Percentiles rank a stretch among this genome's conserved stretches.
Evolutionary conservation across 2,888 invertebrate genomes (phyloP).

Genomic region (Acrobeloides nanus): DNA sequence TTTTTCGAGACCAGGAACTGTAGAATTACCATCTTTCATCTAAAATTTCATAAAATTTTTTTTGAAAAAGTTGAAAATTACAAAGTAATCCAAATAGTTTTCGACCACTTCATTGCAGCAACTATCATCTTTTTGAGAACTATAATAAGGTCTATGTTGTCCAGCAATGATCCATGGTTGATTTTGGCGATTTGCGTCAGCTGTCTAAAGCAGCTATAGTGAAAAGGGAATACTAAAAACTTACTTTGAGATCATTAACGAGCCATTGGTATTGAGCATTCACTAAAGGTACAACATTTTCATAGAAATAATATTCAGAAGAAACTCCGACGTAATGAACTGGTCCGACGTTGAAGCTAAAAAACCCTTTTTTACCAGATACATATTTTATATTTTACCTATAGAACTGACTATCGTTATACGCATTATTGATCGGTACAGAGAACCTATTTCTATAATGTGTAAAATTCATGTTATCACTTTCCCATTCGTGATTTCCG

Average conservation of each 20-base stretch:
- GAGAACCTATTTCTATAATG: constrained; percentile 82
- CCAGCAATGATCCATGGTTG: constrained; percentile 73
- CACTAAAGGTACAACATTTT: constrained; percentile 11
- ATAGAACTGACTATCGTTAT: too few relatives aligned
- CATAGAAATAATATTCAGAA: constrained; percentile 11
- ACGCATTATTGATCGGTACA: constrained; percentile 70
- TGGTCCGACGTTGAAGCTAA: constrained; percentile 81
- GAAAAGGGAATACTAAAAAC: too few relatives aligned
- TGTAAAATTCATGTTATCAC: constrained; percentile 73
- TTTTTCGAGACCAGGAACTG: constrained; percentile 65
- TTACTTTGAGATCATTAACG: constrained; percentile 12
- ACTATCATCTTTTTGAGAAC: constrained; percentile 61
- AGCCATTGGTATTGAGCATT: constrained; percentile 11
- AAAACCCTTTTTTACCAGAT: too few relatives aligned
- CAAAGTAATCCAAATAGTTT: constrained; percentile 35
- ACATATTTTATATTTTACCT: too few relatives aligned
- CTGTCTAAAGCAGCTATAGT: too few relatives aligned
- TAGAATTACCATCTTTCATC: constrained; percentile 35
- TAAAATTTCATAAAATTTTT: constrained; percentile 58
- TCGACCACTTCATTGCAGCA: constrained; percentile 55
- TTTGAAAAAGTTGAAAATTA: constrained; percentile 62
- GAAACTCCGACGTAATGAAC: constrained; percentile 72
- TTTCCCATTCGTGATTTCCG: constrained; percentile 61
- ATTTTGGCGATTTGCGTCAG: constrained; percentile 56
- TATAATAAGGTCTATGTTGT: constrained; percentile 83